Percentiles rank a stretch among this genome's conserved stretches.
phyloP scores from a whole-genome alignment of 2,888 invertebrate species.

The Lordiphosa andalusiaca region DNA sequence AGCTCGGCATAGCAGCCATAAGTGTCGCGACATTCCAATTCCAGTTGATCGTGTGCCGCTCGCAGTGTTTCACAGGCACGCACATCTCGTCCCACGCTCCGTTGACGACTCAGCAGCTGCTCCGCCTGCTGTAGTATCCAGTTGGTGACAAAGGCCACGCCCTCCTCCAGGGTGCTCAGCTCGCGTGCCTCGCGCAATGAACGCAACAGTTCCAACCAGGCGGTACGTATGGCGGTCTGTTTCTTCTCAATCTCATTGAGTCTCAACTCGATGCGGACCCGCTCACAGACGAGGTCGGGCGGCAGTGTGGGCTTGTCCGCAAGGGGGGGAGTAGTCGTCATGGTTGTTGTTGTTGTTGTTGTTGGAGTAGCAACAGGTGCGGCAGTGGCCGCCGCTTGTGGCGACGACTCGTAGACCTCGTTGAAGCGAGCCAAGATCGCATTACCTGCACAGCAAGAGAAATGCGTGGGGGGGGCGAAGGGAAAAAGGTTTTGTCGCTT shows the following conservation, averaged over 20 bases:
- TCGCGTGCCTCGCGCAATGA: slow-evolving; percentile 84
- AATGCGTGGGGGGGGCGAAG: slow-evolving; percentile 7
- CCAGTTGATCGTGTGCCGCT: slow-evolving; percentile 87
- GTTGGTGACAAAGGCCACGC: slow-evolving; percentile 86
- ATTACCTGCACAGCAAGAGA: slow-evolving; percentile 68
- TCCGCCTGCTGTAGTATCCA: slow-evolving; percentile 90
- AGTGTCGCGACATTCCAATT: slow-evolving; percentile 88
- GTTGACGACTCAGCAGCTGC: slow-evolving; percentile 85
- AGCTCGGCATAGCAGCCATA: slow-evolving; percentile 90
- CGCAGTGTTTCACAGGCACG: slow-evolving; percentile 87
- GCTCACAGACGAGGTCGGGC: slow-evolving; percentile 84
- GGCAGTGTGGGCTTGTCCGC: slow-evolving; percentile 78
- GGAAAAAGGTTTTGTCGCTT: slow-evolving; percentile 19
- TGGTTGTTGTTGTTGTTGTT: slow-evolving; percentile 24
- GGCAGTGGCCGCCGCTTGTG: slow-evolving; percentile 33
- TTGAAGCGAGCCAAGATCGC: slow-evolving; percentile 78
- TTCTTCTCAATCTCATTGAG: slow-evolving; percentile 83
- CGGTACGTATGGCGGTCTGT: slow-evolving; percentile 83
- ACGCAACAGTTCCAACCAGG: slow-evolving; percentile 83
- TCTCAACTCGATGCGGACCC: slow-evolving; percentile 82
- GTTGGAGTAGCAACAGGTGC: slow-evolving; percentile 14
- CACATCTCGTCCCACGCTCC: slow-evolving; percentile 87
- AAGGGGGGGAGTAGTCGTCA: slow-evolving; percentile 24
- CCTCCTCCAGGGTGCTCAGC: slow-evolving; percentile 83
- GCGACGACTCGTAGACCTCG: slow-evolving; percentile 74